These are phyloP conservation scores for Antitype chi DNA, from an alignment of 2,888 invertebrate species.

Conservation along the genomic window DNA sequence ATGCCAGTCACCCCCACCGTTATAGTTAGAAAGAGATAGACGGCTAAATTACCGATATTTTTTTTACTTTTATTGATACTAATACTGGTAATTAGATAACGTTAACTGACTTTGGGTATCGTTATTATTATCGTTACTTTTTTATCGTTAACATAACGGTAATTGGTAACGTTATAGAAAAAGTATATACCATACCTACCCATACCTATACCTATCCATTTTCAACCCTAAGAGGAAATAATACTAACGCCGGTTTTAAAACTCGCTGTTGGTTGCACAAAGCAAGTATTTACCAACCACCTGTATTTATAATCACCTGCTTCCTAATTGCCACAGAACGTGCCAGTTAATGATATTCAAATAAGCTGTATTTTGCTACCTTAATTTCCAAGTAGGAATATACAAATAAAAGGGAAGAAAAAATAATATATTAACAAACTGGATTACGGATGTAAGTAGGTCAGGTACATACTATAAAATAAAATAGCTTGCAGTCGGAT, in stretches of 20 bases:
- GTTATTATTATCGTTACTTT: too few species aligned
- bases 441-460: background rate
- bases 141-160: too few species aligned
- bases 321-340: background rate
- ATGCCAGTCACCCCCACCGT: too few species aligned
- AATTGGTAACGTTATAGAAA: too few species aligned
- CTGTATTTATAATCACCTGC: background rate
- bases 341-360: slow-evolving; percentile 1
- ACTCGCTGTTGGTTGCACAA: background rate
- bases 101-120: too few species aligned
- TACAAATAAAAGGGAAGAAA: background rate
- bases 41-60: too few species aligned
- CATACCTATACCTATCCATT: background rate
- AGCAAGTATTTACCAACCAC: background rate
- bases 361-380: background rate
- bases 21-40: too few species aligned
- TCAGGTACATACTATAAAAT: background rate
- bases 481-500: background rate
- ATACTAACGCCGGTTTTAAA: background rate
- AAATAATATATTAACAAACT: background rate
- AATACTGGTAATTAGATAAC: too few species aligned
- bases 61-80: too few species aligned
- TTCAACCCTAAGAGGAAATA: background rate
- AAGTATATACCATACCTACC: background rate
- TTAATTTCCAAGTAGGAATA: background rate